A percentile compares a stretch with the other conserved stretches of the same genome.
phyloP scores from a whole-genome alignment of 2,797 vertebrate genomes.

The Fistularia tabacaria region DNA sequence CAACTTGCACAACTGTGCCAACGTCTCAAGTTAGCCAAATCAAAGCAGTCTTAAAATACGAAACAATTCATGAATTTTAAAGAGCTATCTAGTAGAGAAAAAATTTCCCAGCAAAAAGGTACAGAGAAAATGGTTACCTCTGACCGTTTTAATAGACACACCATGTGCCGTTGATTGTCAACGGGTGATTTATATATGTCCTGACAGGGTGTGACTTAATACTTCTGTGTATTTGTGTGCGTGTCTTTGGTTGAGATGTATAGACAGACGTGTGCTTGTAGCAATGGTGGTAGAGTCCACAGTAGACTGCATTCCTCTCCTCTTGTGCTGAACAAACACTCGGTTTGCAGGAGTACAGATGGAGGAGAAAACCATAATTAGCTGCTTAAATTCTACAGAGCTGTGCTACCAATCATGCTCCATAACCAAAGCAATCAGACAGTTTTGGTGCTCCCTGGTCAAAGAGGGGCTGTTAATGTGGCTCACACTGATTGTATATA shows the following conservation, averaged over 20 bases:
- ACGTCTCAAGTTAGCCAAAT: slow-evolving; percentile 27
- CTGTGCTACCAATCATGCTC: slow-evolving; percentile 28
- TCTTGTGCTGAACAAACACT: slow-evolving; percentile 52
- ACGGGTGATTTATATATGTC: slow-evolving; percentile 29
- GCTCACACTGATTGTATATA: slow-evolving; percentile 70
- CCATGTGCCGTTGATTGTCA: slow-evolving; percentile 29
- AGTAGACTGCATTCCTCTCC: slow-evolving; percentile 49
- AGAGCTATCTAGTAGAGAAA: no score
- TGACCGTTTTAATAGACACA: slow-evolving; percentile 20
- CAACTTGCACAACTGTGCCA: slow-evolving; percentile 33
- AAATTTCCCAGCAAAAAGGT: slow-evolving; percentile 19
- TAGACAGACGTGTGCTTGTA: slow-evolving; percentile 32
- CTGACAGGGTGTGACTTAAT: slow-evolving; percentile 22
- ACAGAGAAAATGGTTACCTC: slow-evolving; percentile 39
- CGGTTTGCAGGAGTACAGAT: slow-evolving; percentile 22
- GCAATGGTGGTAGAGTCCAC: slow-evolving; percentile 18
- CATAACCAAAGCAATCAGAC: slow-evolving; percentile 17
- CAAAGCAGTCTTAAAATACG: slow-evolving; percentile 51
- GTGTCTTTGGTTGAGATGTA: slow-evolving; percentile 21
- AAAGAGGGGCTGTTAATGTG: slow-evolving; percentile 50
- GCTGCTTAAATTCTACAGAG: slow-evolving; percentile 39
- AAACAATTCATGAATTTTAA: not conserved
- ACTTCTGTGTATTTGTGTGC: slow-evolving; percentile 26
- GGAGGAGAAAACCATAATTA: slow-evolving; percentile 17
- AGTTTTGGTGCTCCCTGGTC: slow-evolving; percentile 47